Base-by-base conservation (phyloP, 2,113 vertebrate genomes). In the Stigmatopora argus region DNA sequence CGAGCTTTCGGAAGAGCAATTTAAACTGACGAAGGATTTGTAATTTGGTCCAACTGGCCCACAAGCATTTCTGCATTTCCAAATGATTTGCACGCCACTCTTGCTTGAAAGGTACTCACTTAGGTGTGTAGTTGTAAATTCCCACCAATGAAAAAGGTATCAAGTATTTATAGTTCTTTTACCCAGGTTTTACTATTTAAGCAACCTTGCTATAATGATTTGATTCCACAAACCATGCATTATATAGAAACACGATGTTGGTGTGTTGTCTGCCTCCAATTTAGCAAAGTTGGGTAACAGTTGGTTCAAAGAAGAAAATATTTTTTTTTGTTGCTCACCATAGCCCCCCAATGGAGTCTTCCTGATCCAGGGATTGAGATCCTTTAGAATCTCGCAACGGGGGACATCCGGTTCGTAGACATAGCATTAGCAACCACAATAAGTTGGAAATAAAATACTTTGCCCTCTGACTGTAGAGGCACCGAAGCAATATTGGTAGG, bases 81-180 rank as follows among this genome's bases (percentile, higher is more conserved):
- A 83, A 83, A 82, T 81, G 84, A 85, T 86, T 82, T 81, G 70
- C 69, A 75, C 60, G 72, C 70, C 67, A 67, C 73, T 66, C 56
- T 73, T 38, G 31, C 55, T 79, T 58, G 52, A 64, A 69, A 64
- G 0, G 46, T 0, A 7, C 7, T 2, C 55, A 9, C 11, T 21
- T 21, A 58, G 38, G 62, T 64, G 19, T 23, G 56, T 61, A 62
- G 69, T 56, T 63, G 23, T 23, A 72, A 62, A 31, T 76, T 76
- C 55, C 34, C 41, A 67, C 47, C 49, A 60, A 48, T 49, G 58
- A 67, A 53, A 57, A 66, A 1, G 10, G 15, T 13, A 1, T 15
- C 6, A 56, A 18, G 34, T 53, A 53, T 13, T 53, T 53, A 12
- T n/a, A 49, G 6, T 49, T 49, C 48, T 49, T n/a, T 13, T 23